Evolutionary conservation across 2,113 vertebrate genomes (phyloP), one percentile per base, ranked within the genome.

Genomic region (Platichthys flesus): DNA sequence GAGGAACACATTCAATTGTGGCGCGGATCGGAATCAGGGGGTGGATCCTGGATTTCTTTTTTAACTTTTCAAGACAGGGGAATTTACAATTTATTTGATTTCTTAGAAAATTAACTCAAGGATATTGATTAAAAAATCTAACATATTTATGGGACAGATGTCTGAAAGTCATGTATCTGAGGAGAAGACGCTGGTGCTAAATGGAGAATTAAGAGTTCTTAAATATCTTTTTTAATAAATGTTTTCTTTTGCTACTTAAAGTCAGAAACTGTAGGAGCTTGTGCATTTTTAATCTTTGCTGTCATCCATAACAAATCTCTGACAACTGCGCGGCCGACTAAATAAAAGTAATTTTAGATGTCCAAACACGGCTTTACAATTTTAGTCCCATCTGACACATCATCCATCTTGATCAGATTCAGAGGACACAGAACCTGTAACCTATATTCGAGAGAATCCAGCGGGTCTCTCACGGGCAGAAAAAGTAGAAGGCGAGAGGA

Each of bases 361-460:
- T 76, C 37, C 49, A 74, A 59, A 63, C 69, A 80, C 51, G 71
- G 57, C 64, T 78, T 67, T 18, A 84, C 51, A 84, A 42, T 78
- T 74, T 31, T 59, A 74, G 71, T 75, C 63, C 40, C 47, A 20
- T 51, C 73, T 79, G 82, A 89, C 74, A 70, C 57, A 57, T 74
- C 74, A 83, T 90, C 74, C 65, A 63, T 91, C 86, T 87, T 83
- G 75, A 89, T 90, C 61, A 88, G 85, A 89, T 85, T 85, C 75
- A 58, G 54, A 76, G 75, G 76, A 77, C 83, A 78, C 80, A 75
- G 67, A 65, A 85, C 82, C 79, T 75, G 88, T 74, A 89, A 90
- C 78, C 57, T 79, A 84, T 75, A 89, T 86, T 81, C 74, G 31
- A 65, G 76, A 62, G 75, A 73, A 74, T 75, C 74, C 73, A 76